Conservation (phyloP, 2,113 vertebrate species). For the Poeciliopsis retropinna region DNA sequence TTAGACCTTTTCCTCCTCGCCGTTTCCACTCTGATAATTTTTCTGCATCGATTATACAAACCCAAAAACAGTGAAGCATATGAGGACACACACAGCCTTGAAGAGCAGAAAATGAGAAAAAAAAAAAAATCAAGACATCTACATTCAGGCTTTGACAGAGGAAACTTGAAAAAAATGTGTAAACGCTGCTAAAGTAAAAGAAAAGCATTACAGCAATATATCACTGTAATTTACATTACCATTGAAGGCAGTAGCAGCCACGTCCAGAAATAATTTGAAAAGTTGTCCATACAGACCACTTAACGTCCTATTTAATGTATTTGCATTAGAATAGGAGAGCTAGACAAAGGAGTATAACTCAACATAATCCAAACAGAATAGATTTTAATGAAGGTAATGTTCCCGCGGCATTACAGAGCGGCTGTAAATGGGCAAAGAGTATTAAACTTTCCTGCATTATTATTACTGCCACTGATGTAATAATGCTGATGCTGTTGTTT, state of each 20-base stretch:
- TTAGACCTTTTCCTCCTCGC: too few species aligned
- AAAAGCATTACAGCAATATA: neutral
- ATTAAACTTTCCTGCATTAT: constrained; percentile 20
- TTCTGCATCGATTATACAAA: too few species aligned
- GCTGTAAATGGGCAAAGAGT: constrained; percentile 58
- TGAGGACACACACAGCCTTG: too few species aligned
- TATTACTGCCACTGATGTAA: neutral
- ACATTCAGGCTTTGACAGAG: too few species aligned
- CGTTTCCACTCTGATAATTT: too few species aligned
- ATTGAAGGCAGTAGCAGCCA: too few species aligned
- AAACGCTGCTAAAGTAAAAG: neutral
- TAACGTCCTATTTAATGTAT: constrained; percentile 26
- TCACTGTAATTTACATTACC: neutral
- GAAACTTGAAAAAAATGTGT: neutral
- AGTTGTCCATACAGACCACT: constrained; percentile 10
- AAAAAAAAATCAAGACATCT: too few species aligned
- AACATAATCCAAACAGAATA: constrained; percentile 71
- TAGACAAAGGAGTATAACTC: constrained; percentile 29
- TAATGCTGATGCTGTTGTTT: constrained; percentile 28
- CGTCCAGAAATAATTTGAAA: constrained; percentile 29
- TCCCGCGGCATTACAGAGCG: constrained; percentile 61
- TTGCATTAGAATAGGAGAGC: constrained; percentile 42
- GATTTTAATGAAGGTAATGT: constrained; percentile 80
- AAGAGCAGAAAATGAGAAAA: too few species aligned
- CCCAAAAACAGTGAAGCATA: too few species aligned